Percentiles rank a stretch among this genome's conserved stretches.
Conservation (phyloP, 2,888 invertebrate genomes). For the Ceratothoa steindachneri region DNA sequence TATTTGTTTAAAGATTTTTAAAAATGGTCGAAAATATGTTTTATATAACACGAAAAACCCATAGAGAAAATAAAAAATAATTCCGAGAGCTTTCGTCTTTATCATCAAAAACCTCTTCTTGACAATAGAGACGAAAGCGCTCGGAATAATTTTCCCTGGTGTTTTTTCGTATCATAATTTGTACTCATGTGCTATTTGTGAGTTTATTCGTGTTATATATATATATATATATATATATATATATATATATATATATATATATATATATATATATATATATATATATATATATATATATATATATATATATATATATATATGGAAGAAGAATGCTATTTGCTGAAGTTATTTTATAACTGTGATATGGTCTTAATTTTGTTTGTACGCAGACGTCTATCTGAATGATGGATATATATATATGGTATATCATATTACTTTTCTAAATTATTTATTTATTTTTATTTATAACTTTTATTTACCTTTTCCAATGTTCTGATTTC, state of each 20-base stretch:
- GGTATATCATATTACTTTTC: not conserved
- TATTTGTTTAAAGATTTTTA: too few species aligned
- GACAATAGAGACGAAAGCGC: too few species aligned
- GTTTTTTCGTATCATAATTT: too few species aligned
- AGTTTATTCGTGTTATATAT: slow-evolving; percentile 4
- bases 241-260: slow-evolving; percentile 6
- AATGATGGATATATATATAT: not conserved
- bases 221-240: slow-evolving; percentile 10
- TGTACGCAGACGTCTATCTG: not conserved
- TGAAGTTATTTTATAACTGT: not conserved
- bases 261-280: slow-evolving; percentile 21
- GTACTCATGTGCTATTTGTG: too few species aligned
- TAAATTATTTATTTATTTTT: not conserved
- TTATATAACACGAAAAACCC: too few species aligned
- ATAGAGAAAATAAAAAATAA: too few species aligned
- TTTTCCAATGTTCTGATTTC: too few species aligned
- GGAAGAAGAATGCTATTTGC: not conserved
- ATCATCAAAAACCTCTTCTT: too few species aligned
- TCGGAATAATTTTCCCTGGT: too few species aligned
- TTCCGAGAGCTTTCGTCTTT: too few species aligned
- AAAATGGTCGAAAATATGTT: too few species aligned
- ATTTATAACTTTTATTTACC: not conserved
- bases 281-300: slow-evolving; percentile 17
- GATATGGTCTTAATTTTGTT: not conserved
- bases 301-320: slow-evolving; percentile 20